Percentiles rank a stretch among this genome's conserved stretches.
Evolutionary conservation across 2,113 vertebrate genomes (phyloP).

Genomic region (Ranitomeya variabilis): DNA sequence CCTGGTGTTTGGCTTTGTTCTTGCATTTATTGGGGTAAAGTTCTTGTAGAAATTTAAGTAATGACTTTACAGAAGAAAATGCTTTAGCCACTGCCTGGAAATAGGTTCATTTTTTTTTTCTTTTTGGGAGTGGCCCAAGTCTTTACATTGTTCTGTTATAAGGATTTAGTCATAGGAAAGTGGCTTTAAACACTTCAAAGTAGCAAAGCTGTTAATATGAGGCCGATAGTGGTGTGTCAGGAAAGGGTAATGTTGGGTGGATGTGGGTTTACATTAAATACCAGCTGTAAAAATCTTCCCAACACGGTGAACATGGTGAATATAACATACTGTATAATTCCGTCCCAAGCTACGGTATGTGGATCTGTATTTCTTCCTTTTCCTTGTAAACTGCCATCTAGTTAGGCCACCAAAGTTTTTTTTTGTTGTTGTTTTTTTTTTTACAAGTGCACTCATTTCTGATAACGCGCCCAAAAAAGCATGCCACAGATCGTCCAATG

Average conservation of each 20-base stretch:
- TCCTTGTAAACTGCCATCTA: too few species aligned
- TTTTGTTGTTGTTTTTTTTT: too few species aligned
- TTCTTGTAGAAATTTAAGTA: not conserved
- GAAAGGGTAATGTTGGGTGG: not conserved
- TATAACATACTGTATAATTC: too few species aligned
- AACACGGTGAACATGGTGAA: not conserved
- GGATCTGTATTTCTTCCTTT: too few species aligned
- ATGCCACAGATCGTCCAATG: too few species aligned
- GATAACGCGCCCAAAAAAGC: too few species aligned
- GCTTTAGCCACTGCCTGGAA: not conserved
- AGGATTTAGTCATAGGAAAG: not conserved
- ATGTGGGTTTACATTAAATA: not conserved
- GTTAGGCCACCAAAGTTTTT: too few species aligned
- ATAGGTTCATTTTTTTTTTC: not conserved
- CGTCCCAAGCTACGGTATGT: too few species aligned
- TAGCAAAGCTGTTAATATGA: not conserved
- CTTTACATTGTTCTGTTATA: not conserved
- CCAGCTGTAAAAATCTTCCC: not conserved
- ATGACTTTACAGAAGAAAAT: not conserved
- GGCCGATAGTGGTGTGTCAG: not conserved
- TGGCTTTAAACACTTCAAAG: constrained; percentile 5
- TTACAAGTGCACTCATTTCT: too few species aligned
- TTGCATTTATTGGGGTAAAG: not conserved
- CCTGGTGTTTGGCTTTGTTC: not conserved
- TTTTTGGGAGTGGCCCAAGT: not conserved